Conservation (phyloP, 1,140 invertebrate genomes). For the Drosophila hydei region DNA sequence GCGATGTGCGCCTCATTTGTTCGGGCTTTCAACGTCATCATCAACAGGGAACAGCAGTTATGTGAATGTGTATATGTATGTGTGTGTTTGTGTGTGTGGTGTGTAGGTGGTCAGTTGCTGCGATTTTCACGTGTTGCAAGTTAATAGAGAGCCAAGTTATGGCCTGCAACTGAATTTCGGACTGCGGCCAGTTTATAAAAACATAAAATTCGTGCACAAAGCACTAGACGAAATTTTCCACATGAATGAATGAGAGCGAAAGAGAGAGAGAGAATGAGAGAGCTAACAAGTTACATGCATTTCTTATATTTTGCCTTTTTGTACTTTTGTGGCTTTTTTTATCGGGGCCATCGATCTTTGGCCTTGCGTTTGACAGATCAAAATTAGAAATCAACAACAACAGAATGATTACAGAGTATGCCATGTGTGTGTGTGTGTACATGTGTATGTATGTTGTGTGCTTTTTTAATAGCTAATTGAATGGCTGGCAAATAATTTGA, state of each 20-base stretch:
- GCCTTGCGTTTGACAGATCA: slow-evolving; percentile 78
- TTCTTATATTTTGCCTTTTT: slow-evolving; percentile 4
- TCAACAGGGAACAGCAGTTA: slow-evolving; percentile 27
- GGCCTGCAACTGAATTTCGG: slow-evolving; percentile 36
- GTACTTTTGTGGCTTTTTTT: slow-evolving; percentile 52
- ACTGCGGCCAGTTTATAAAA: slow-evolving; percentile 60
- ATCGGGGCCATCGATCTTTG: slow-evolving; percentile 79
- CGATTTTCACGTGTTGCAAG: slow-evolving; percentile 63
- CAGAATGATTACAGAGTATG: slow-evolving; percentile 5
- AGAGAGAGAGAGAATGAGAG: not conserved
- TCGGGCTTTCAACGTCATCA: slow-evolving; percentile 61
- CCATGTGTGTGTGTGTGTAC: slow-evolving; percentile 2
- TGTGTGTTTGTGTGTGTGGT: not conserved
- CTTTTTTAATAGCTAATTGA: slow-evolving; percentile 66
- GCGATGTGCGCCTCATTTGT: slow-evolving; percentile 60
- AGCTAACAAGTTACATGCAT: slow-evolving; percentile 4
- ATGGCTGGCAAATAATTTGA: slow-evolving; percentile 59
- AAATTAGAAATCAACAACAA: slow-evolving; percentile 71
- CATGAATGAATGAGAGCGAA: slow-evolving; percentile 67
- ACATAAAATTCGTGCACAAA: slow-evolving; percentile 71
- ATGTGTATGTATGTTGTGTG: slow-evolving; percentile 2
- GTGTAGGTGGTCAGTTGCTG: slow-evolving; percentile 10
- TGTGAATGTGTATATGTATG: not conserved
- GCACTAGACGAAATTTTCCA: slow-evolving; percentile 78
- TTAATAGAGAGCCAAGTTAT: slow-evolving; percentile 58